Evolutionary conservation across 2,797 vertebrate species (phyloP), one percentile per base, ranked within the genome.

Genomic region (Vireo griseus): DNA sequence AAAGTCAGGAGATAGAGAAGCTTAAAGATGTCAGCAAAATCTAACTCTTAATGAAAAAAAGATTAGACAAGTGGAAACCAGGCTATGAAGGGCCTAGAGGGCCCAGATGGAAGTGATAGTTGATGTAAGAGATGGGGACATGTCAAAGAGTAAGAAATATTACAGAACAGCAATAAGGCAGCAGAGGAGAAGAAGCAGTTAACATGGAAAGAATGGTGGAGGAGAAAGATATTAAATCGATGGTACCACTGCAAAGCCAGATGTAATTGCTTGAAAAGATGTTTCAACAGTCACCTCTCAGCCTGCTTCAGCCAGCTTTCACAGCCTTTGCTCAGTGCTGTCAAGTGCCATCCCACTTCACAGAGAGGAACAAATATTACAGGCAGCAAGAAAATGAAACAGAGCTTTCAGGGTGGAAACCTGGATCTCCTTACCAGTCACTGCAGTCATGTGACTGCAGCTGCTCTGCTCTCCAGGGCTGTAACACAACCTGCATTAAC

Each of bases 1-100:
- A 24, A 93, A 93, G 65, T 54, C 61, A 54, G 42, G 54, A 92
- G 35, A 52, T 17, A 44, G 7, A 11, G 20, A 92, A 86, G 72
- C 48, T 51, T 59, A 75, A 55, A 69, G 17, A 73, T 79, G 85
- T 66, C 89, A 71, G 65, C 28, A 89, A 93, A 71, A 91, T 87
- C 71, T 76, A 79, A 85, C 55, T 91, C 58, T 20, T 63, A 71
- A 88, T 77, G 77, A 86, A 86, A 92, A 94, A 92, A 69, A 55
- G 48, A 90, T 90, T 37, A 86, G 90, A 83, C 82, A 95, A 86
- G 45, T 75, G 50, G 69, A 95, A 95, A 88, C 37, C 68, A 86
- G 88, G 69, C 66, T 92, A 94, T 5, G 0, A 82, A 51, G 79
- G 54, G 45, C 61, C 91, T 79, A 21, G n/a, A 90, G 79, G 82